Base-by-base conservation (phyloP, 1,140 invertebrate genomes). In the Oreohelix idahoensis region DNA sequence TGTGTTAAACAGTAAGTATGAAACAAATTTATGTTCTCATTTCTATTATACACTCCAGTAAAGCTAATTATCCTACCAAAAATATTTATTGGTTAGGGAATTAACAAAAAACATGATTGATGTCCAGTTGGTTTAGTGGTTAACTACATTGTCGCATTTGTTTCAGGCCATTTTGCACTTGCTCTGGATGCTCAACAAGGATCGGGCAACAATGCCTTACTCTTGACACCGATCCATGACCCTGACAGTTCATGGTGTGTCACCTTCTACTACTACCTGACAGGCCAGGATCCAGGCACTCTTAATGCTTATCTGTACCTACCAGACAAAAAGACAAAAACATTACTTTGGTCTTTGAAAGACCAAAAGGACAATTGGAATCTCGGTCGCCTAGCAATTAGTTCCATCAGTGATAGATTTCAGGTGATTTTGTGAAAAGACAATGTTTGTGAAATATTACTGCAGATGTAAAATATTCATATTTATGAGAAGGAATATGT, bases 281-380 rank as follows among this genome's bases (percentile, higher is more conserved):
- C 66, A 4, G 79, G 79, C 20, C 70, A 51, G 32, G 70, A 45
- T 17, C 38, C 79, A 29, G 70, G 42, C 39, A 81, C 69, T 26
- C 49, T 81, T 0, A 81, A 81, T 53, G 79, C 38, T 23, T 74
- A 81, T 39, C 23, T 81, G 15, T 81, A 73, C 20, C 32, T 58
- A 58, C 76, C 76, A 39, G 76, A 63, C 51, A 53, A 69, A 4
- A 78, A 78, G 35, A 58, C 53, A 35, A 42, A 42, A 15, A 75
- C 73, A 13, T 42, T 75, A 75, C 1, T 75, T 5, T 75, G 73
- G 73, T 42, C 73, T 39, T 58, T 79, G 32, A 66, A 70, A 26
- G 89, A 90, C 23, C 86, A 90, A 53, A 88, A 89, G 23, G 87
- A 91, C 77, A 79, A 87, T 38, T 92, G 92, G 92, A 85, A 87